phyloP scores from a whole-genome alignment of 1,140 invertebrate genomes.

The Reticulitermes speratus region DNA sequence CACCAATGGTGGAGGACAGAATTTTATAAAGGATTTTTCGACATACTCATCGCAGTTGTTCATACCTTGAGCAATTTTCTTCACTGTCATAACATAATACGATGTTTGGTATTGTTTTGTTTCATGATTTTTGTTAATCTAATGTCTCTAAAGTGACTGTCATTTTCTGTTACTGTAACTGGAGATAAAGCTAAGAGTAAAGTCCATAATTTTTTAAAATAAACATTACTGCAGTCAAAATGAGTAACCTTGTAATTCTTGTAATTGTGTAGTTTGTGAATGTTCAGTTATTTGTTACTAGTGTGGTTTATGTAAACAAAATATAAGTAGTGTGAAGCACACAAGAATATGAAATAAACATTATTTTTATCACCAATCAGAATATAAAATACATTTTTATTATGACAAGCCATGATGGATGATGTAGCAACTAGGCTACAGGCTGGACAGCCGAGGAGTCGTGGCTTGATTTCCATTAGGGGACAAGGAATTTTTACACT shows the following conservation, averaged over 20 bases:
- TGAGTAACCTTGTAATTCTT: background rate
- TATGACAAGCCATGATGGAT: too few species aligned
- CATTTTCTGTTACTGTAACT: conserved; percentile 40
- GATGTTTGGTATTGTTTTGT: conserved; percentile 31
- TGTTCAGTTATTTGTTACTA: conserved; percentile 26
- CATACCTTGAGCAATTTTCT: too few species aligned
- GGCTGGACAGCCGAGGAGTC: too few species aligned
- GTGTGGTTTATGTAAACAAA: conserved; percentile 22
- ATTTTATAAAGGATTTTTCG: too few species aligned
- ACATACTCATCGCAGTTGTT: too few species aligned
- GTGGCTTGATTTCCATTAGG: too few species aligned
- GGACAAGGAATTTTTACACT: too few species aligned
- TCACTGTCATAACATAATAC: too few species aligned
- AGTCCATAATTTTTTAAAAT: conserved; percentile 48
- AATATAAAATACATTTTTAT: too few species aligned
- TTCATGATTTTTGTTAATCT: conserved; percentile 35
- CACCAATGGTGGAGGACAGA: too few species aligned
- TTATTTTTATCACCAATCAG: background rate
- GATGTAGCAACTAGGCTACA: too few species aligned
- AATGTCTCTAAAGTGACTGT: conserved; percentile 42
- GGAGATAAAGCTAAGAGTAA: conserved; percentile 55
- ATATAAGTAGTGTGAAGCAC: background rate
- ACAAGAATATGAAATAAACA: background rate
- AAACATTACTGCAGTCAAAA: background rate
- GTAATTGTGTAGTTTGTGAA: conserved; percentile 20